Evolutionary conservation across 1,140 invertebrate genomes (phyloP).

Genomic region (Caerostris darwini): DNA sequence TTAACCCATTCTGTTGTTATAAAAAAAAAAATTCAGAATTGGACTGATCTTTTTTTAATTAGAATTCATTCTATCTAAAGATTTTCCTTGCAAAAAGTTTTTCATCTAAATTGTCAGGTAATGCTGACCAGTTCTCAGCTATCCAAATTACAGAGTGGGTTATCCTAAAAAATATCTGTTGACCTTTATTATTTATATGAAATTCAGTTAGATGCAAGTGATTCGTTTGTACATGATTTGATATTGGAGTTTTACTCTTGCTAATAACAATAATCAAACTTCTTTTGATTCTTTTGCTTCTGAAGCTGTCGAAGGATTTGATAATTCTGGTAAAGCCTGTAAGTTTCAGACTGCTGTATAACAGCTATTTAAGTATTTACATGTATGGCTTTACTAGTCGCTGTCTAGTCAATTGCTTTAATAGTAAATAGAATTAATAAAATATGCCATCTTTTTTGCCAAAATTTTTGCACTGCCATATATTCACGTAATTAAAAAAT

Average conservation of each 20-base stretch:
- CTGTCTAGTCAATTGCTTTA: background rate
- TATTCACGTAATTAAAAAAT: no score
- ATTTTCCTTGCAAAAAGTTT: background rate
- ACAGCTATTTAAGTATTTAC: slow-evolving; percentile 49
- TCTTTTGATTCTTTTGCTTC: slow-evolving; percentile 58
- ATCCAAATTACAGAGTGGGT: slow-evolving; percentile 15
- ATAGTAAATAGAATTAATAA: background rate
- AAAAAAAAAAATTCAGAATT: background rate
- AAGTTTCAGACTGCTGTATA: slow-evolving; percentile 73
- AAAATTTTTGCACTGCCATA: no score
- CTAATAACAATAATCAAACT: background rate
- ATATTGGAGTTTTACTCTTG: background rate
- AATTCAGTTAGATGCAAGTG: background rate
- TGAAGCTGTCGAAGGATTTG: slow-evolving; percentile 74
- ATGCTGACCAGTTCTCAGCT: background rate
- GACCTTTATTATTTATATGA: no score
- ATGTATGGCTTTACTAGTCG: slow-evolving; percentile 69
- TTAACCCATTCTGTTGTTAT: slow-evolving; percentile 8
- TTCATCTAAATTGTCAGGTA: background rate
- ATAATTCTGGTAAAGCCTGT: slow-evolving; percentile 72
- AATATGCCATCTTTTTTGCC: no score
- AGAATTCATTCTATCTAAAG: background rate
- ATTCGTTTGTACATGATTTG: background rate
- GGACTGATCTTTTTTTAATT: background rate
- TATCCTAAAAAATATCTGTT: background rate